Evolutionary conservation across 2,113 vertebrate genomes (phyloP), one percentile per base, ranked within the genome.

Genomic region (Plestiodon gilberti): DNA sequence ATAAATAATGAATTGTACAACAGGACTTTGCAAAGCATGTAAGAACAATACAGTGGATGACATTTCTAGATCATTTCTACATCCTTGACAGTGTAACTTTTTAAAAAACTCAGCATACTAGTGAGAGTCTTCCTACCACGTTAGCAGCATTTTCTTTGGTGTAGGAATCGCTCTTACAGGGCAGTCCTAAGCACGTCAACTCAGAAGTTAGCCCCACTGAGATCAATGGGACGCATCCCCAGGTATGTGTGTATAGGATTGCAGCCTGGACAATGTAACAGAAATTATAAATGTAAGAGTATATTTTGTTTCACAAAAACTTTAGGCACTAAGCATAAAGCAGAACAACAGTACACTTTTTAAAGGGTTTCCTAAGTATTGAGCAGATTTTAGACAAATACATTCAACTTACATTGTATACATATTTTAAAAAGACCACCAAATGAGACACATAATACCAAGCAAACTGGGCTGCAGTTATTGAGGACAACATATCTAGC

Each of bases 101-200:
- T 83, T 70, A 83, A 84, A 86, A 69, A 13, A 22, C 23, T 35
- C 1, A 86, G 33, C 74, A 84, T 61, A 33, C 64, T 67, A 33
- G 18, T 59, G 15, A 69, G 81, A 33, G 91, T 83, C 83, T 9
- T 81, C 55, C 61, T 59, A 65, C 0, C 3, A 0, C 23, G 83
- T 70, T 83, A 92, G 82, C 86, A 93, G 86, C 57, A 85, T 86
- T 61, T 65, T 85, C 13, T 78, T 43, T 87, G 20, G 48, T 11
- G 62, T 70, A 67, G 71, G 38, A 92, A 88, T 74, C 57, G 78
- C 23, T 10, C 22, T 78, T n/a, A n/a, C n/a, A n/a, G n/a, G n/a
- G n/a, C n/a, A n/a, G n/a, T n/a, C n/a, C n/a, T n/a, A n/a, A n/a
- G 43, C 43, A 4, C 8, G 43, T 48, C 43, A 48, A 48, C 43